Conservation (phyloP, 2,113 vertebrate species). For the Channa maculata region DNA sequence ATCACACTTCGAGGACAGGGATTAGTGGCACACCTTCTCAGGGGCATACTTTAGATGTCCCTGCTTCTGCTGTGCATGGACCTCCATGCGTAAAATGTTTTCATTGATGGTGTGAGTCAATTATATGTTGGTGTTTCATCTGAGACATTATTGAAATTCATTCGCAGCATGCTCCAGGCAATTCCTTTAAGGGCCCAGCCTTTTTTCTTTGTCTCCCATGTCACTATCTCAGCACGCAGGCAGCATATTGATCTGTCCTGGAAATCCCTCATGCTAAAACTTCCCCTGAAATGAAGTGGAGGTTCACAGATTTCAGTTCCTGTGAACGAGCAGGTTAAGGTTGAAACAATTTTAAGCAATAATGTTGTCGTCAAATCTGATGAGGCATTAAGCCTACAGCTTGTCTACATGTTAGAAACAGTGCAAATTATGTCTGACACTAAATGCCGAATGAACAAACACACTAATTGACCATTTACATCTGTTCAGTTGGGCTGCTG, state of each 20-base stretch:
- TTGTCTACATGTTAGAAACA: no score
- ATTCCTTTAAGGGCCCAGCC: slow-evolving; percentile 40
- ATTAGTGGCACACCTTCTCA: background rate
- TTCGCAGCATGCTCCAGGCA: slow-evolving; percentile 35
- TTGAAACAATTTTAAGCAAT: background rate
- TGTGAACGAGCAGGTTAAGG: slow-evolving; percentile 2
- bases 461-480: no score
- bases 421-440: no score
- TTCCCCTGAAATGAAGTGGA: slow-evolving; percentile 23
- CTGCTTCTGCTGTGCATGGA: slow-evolving; percentile 12
- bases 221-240: slow-evolving; percentile 44
- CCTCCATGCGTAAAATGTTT: slow-evolving; percentile 15
- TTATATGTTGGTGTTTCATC: slow-evolving; percentile 48
- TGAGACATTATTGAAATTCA: slow-evolving; percentile 58
- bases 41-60: background rate
- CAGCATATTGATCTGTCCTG: slow-evolving; percentile 54
- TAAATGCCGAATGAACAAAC: no score
- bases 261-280: slow-evolving; percentile 44
- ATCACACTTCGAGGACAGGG: background rate
- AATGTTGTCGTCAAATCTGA: background rate
- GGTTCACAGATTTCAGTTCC: slow-evolving; percentile 32
- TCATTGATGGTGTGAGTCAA: slow-evolving; percentile 30
- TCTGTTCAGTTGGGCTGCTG: background rate
- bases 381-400: no score
- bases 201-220: slow-evolving; percentile 52